A percentile compares a stretch with the other conserved stretches of the same genome.
These are phyloP conservation scores for Pongo pygmaeus DNA, from an alignment of 2,113 vertebrate species.

Conservation along the genomic window DNA sequence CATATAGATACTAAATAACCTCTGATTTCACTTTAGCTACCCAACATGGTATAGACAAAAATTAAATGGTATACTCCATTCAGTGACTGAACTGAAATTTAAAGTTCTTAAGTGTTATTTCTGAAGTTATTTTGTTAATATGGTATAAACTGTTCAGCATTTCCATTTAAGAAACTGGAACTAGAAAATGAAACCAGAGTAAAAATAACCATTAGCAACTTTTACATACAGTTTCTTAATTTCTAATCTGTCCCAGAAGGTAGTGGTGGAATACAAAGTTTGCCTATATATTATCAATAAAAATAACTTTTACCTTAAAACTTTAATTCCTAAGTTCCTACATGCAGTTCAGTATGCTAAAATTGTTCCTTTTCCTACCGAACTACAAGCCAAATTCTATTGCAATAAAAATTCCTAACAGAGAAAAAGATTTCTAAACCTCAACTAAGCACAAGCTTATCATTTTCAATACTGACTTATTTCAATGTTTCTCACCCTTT, in stretches of 20 bases:
- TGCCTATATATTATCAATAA: background rate
- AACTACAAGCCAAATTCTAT: constrained; percentile 23
- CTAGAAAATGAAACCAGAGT: constrained; percentile 25
- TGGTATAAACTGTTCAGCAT: background rate
- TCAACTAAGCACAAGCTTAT: background rate
- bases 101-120: constrained; percentile 12
- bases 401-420: background rate
- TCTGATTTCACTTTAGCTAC: background rate
- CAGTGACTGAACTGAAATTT: background rate
- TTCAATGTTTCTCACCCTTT: background rate
- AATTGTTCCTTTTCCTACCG: background rate
- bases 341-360: background rate
- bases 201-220: background rate
- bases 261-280: background rate
- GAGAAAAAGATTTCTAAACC: background rate
- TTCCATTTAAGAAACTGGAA: constrained; percentile 16
- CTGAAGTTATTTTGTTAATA: background rate
- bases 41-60: background rate
- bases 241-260: background rate
- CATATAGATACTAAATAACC: background rate
- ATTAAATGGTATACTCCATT: background rate
- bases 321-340: background rate
- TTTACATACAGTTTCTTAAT: background rate
- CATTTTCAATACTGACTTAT: background rate
- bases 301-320: background rate